These are phyloP conservation scores for Phoenicopterus ruber DNA, from an alignment of 2,113 vertebrate species.

Conservation along the genomic window DNA sequence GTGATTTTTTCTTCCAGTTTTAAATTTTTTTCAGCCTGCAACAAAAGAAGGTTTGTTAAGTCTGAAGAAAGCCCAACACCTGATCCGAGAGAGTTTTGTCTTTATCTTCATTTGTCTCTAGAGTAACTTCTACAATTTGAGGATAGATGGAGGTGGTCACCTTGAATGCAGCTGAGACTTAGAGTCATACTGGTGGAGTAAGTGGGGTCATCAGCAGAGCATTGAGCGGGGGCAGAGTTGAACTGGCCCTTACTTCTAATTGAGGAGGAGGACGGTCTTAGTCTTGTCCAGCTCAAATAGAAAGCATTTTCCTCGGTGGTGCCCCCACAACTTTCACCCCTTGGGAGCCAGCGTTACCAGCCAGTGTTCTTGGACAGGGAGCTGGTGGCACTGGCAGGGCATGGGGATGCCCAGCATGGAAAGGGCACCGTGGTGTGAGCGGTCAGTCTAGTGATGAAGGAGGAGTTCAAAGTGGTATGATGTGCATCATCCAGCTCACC, in stretches of 20 bases:
- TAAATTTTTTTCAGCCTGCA: conserved; percentile 92
- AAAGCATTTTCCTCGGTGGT: not conserved
- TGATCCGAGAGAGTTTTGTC: not conserved
- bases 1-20: conserved; percentile 91
- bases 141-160: not conserved
- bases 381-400: not conserved
- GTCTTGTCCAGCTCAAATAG: not conserved
- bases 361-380: rapidly evolving
- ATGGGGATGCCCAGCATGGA: not conserved
- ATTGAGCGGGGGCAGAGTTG: not conserved
- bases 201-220: not conserved
- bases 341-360: rapidly evolving
- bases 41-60: not conserved
- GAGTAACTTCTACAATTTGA: not conserved
- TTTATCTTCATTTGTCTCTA: not conserved
- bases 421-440: not conserved
- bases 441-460: not conserved
- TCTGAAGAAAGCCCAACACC: not conserved
- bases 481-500: not conserved
- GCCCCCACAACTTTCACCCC: not conserved
- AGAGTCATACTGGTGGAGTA: not conserved
- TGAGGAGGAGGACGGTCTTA: not conserved
- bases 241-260: not conserved
- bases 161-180: not conserved
- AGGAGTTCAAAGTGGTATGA: not conserved